phyloP scores from a whole-genome alignment of 1,140 invertebrate genomes.

The Odontomachus brunneus region DNA sequence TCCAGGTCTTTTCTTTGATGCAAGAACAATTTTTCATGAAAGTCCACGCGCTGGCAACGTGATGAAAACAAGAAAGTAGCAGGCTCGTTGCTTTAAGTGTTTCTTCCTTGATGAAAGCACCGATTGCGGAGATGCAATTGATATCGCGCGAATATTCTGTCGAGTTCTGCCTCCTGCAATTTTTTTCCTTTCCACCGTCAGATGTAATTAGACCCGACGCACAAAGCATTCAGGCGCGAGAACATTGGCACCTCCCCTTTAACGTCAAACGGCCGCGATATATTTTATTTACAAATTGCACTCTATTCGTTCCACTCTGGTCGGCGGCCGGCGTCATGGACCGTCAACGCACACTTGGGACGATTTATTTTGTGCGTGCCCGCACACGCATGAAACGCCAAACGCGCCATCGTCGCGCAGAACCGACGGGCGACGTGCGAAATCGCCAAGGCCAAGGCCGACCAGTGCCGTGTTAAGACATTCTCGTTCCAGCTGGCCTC shows the following conservation, averaged over 20 bases:
- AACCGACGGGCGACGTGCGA: slow-evolving; percentile 13
- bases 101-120: neutral
- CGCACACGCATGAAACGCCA: slow-evolving; percentile 10
- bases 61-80: slow-evolving; percentile 10
- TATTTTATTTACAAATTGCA: slow-evolving; percentile 2
- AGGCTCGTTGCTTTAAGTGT: neutral
- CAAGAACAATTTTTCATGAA: slow-evolving; percentile 30
- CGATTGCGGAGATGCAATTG: slow-evolving; percentile 2
- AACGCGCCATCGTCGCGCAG: slow-evolving; percentile 51
- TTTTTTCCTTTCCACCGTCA: neutral
- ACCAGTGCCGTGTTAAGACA: slow-evolving; percentile 62
- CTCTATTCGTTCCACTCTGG: neutral
- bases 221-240: neutral
- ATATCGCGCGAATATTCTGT: neutral
- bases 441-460: slow-evolving; percentile 76
- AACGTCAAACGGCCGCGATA: neutral
- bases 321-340: neutral
- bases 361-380: neutral
- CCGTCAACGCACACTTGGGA: neutral
- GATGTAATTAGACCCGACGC: neutral
- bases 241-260: neutral
- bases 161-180: neutral
- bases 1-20: too few relatives aligned
- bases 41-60: slow-evolving; percentile 17
- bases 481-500: slow-evolving; percentile 62